phyloP scores from a whole-genome alignment of 2,888 invertebrate genomes.

The Andrena marginata region DNA sequence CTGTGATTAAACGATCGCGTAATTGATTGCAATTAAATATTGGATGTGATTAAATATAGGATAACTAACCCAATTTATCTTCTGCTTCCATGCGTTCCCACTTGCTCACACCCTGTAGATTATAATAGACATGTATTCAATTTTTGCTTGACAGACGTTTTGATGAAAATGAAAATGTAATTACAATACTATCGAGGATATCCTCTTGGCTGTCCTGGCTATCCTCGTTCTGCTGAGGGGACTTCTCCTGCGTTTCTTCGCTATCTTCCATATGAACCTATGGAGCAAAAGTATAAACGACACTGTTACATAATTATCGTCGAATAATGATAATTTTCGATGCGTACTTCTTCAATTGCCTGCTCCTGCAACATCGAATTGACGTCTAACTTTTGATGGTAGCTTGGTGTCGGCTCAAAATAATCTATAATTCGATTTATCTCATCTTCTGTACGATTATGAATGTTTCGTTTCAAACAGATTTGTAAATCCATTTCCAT shows the following conservation, averaged over 20 bases:
- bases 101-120: constrained; percentile 81
- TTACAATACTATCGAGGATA: constrained; percentile 72
- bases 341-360: constrained; percentile 90
- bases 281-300: constrained; percentile 33
- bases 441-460: constrained; percentile 92
- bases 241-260: constrained; percentile 65
- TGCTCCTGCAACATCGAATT: constrained; percentile 93
- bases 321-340: not conserved
- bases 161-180: constrained; percentile 1
- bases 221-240: constrained; percentile 76
- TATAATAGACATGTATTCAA: not conserved
- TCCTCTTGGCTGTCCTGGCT: constrained; percentile 83
- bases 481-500: constrained; percentile 92
- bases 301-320: not conserved
- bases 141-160: not conserved
- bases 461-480: constrained; percentile 94
- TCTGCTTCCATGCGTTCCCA: constrained; percentile 84
- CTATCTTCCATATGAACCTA: constrained; percentile 83
- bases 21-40: not conserved
- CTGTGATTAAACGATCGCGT: constrained; percentile 87
- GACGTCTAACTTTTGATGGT: constrained; percentile 93
- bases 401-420: constrained; percentile 93
- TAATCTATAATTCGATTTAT: constrained; percentile 90
- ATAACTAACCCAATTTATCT: constrained; percentile 81
- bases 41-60: not conserved